Evolutionary conservation across 1,140 invertebrate genomes (phyloP), one percentile per base, ranked within the genome.

Genomic region (Leptoteleia sp.): DNA sequence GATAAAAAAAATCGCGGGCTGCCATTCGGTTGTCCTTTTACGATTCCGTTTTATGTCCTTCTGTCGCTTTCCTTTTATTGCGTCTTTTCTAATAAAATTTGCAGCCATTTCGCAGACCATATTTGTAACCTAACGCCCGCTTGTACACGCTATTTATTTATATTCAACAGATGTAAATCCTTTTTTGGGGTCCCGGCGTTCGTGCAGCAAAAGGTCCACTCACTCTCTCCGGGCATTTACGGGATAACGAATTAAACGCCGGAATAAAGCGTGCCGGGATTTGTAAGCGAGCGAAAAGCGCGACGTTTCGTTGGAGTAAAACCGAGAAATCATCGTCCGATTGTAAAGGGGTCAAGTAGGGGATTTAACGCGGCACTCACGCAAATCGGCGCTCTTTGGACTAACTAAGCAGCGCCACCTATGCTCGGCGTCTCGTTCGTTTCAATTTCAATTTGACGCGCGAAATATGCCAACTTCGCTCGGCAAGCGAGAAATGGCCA

Each of bases 71-170:
- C 40, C 37, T 48, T 12, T 2, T 25, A 55, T 64, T 64, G 57
- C 29, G 59, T 54, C 22, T 22, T 57, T 57, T 73, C 31, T 73
- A 73, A 73, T 73, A 73, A 73, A 73, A 64, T 64, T 73, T 52
- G 50, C 50, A 64, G 22, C 22, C 55, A 47, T 62, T 62, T 62
- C 31, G 9, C 0, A 22, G 43, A 27, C n/a, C 40, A 57, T 57
- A 64, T 64, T 73, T 64, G 70, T 64, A 62, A 64, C 50, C 43
- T 42, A 42, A 38, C 45, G 33, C 29, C n/a, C 29, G 3, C 33
- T 48, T 47, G 7, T 19, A 45, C 15, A 9, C n/a, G 6, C 11
- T 62, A n/a, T 29, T 72, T 54, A 62, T 43, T 54, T 72, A 22
- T 52, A 62, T 62, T 61, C 67, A 37, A 61, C 40, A 50, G 45